These are phyloP conservation scores for Prenolepis imparis DNA, from an alignment of 2,888 invertebrate genomes.

Conservation along the genomic window DNA sequence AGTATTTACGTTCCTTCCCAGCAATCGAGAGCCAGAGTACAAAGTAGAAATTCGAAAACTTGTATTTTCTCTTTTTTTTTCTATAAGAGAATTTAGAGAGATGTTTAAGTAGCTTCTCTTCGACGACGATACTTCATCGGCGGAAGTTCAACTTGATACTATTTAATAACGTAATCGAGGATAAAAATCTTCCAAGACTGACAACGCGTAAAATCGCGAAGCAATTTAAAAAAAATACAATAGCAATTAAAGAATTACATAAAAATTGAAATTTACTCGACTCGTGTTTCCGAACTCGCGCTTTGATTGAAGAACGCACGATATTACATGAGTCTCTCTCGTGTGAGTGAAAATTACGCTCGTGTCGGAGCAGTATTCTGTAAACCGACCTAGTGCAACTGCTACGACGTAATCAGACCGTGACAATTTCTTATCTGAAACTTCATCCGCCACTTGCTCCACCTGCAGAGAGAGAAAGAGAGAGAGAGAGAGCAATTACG, in stretches of 20 bases:
- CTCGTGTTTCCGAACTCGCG: background rate
- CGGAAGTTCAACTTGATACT: background rate
- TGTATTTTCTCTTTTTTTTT: conserved; percentile 20
- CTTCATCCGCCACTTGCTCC: conserved; percentile 7
- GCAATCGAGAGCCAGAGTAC: background rate
- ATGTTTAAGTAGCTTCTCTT: background rate
- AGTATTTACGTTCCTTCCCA: conserved; percentile 15
- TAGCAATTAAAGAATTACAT: background rate
- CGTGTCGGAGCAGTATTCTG: background rate
- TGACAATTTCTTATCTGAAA: conserved; percentile 53
- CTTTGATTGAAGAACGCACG: background rate
- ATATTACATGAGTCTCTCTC: background rate
- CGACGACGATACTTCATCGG: too few species aligned
- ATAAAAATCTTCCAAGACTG: background rate
- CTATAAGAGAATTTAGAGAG: background rate
- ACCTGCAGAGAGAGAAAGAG: background rate
- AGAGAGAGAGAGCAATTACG: conserved; percentile 20
- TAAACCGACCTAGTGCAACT: background rate
- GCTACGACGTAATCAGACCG: conserved; percentile 55
- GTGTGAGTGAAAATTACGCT: background rate
- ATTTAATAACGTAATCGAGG: background rate
- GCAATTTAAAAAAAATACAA: background rate
- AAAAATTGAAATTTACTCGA: background rate
- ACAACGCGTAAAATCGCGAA: background rate
- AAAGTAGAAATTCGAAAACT: conserved; percentile 24